Percentiles rank a stretch among this genome's conserved stretches.
These are phyloP conservation scores for Montipora capitata DNA, from an alignment of 92 coral and sea anemone genomes.

Conservation along the genomic window DNA sequence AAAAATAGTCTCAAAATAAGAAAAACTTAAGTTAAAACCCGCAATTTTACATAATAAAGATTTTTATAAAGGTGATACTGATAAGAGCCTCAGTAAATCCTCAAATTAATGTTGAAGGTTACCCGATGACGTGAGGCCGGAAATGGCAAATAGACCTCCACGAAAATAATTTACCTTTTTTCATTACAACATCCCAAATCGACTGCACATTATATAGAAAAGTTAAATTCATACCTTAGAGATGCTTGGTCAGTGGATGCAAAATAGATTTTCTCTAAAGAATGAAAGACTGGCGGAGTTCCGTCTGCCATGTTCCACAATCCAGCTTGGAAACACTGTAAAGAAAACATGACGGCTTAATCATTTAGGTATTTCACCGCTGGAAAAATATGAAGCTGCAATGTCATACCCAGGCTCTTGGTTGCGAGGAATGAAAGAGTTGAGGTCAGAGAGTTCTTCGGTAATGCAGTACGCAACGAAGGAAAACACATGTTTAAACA, in stretches of 20 bases:
- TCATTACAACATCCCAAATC: not conserved
- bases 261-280: slow-evolving; percentile 79
- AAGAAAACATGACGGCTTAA: not conserved
- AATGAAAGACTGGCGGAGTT: slow-evolving; percentile 80
- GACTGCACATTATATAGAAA: not conserved
- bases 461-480: slow-evolving; percentile 45
- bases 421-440: not conserved
- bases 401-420: not conserved
- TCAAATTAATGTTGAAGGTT: too few relatives aligned
- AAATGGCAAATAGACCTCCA: not conserved
- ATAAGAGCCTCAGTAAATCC: too few relatives aligned
- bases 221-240: slow-evolving; percentile 59
- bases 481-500: not conserved
- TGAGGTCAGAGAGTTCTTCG: slow-evolving; percentile 19
- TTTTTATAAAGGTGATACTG: too few relatives aligned
- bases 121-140: not conserved
- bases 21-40: too few relatives aligned
- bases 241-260: slow-evolving; percentile 70
- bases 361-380: not conserved
- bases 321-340: not conserved
- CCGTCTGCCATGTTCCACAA: not conserved
- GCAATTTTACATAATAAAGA: too few relatives aligned
- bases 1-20: too few relatives aligned
- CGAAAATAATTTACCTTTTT: too few relatives aligned
- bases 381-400: not conserved